These are phyloP conservation scores for Isichthys henryi DNA, from an alignment of 2,113 vertebrate species.

Conservation along the genomic window DNA sequence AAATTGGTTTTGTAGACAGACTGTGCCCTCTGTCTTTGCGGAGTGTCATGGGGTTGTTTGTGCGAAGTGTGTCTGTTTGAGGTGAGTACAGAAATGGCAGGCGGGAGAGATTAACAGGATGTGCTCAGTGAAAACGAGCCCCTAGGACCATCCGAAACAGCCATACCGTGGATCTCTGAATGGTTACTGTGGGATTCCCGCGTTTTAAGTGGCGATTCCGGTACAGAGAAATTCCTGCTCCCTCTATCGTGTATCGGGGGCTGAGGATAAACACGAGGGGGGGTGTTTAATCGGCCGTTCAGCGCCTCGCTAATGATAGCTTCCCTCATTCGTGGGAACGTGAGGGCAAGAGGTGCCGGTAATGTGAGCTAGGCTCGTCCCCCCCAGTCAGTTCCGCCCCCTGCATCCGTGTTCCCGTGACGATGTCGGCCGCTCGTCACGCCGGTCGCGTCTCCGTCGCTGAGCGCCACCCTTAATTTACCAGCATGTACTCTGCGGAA, in stretches of 20 bases:
- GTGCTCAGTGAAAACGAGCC: neutral
- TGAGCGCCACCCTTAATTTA: constrained; percentile 39
- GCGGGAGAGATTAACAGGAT: neutral
- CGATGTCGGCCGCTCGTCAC: neutral
- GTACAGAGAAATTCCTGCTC: neutral
- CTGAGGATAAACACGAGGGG: neutral
- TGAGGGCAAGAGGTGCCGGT: neutral
- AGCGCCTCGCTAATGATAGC: neutral
- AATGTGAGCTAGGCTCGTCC: too few species aligned
- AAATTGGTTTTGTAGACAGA: neutral
- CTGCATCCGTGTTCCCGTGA: neutral
- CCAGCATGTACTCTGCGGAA: constrained; percentile 29
- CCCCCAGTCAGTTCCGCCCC: neutral
- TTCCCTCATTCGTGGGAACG: neutral
- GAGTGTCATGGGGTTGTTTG: neutral
- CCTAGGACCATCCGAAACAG: neutral
- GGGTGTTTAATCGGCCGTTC: neutral
- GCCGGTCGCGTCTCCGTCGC: constrained; percentile 33
- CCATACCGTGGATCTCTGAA: neutral
- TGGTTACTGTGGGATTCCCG: neutral
- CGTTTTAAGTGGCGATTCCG: neutral
- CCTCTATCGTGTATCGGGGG: neutral
- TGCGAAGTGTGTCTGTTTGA: neutral
- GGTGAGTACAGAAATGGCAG: neutral
- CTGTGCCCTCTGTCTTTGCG: neutral